These are phyloP conservation scores for Antennarius striatus DNA, from an alignment of 2,113 vertebrate genomes.

Conservation along the genomic window DNA sequence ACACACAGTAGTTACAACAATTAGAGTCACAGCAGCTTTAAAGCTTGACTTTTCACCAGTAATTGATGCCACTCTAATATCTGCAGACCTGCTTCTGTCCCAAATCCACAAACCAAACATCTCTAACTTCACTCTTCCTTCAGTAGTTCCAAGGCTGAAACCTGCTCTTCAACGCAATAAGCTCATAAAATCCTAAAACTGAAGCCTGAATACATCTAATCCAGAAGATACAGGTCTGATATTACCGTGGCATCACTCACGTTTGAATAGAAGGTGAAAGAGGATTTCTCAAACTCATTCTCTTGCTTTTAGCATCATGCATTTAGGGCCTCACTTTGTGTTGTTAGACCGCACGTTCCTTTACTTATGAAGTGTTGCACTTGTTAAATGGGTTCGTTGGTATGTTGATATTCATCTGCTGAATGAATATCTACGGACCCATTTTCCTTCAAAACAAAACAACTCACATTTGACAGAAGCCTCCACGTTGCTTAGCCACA, in stretches of 20 bases:
- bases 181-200: no score
- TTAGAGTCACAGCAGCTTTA: neutral
- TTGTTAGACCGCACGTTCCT: slow-evolving; percentile 37
- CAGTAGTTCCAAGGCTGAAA: no score
- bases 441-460: slow-evolving; percentile 11
- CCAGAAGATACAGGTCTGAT: no score
- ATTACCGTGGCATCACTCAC: no score
- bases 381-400: slow-evolving; percentile 38
- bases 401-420: slow-evolving; percentile 22
- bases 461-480: slow-evolving; percentile 73
- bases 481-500: slow-evolving; percentile 77
- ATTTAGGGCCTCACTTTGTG: slow-evolving; percentile 21
- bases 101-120: neutral
- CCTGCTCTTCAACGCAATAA: no score
- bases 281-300: neutral
- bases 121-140: neutral
- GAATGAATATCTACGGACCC: slow-evolving; percentile 23
- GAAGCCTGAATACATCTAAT: no score
- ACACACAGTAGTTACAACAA: neutral
- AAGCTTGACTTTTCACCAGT: neutral
- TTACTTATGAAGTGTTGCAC: slow-evolving; percentile 45
- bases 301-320: neutral
- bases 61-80: no score
- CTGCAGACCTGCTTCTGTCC: no score
- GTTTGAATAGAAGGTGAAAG: no score